Base-by-base conservation (phyloP, 2,797 vertebrate species). In the Ispidina picta region DNA sequence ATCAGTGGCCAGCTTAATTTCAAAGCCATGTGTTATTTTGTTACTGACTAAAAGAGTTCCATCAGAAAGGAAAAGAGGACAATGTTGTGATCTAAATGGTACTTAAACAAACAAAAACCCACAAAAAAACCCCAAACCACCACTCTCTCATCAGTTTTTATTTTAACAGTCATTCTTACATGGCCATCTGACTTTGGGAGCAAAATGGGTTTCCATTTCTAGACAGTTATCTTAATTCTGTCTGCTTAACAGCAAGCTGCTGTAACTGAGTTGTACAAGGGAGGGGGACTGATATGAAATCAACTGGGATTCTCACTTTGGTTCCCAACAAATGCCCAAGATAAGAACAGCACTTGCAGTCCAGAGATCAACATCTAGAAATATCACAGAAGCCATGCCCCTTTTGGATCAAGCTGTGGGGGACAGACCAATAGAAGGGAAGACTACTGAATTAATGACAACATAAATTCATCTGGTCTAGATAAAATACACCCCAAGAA, bases 111-210 rank as follows among this genome's bases (percentile, higher is more conserved):
- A 15, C 20, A 52, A 52, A 51, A 26, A 25, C 9, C 9, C 49
- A 28, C 17, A 44, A 10, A 44, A 44, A 20, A 26, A 17, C 4
- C 12, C 23, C 26, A 39, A 39, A 39, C 16, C 51, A 52, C 17
- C 10, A 29, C 10, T 52, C 10, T 22, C 33, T n/a, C 23, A 37
- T 4, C 5, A 31, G 18, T 8, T 91, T 72, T 71, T 85, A 75
- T 48, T 94, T 76, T 35, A 79, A 59, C 5, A 21, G 55, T 29
- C 10, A 48, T 71, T 93, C n/a, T 74, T 75, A 79, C 35, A 22
- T 0, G 5, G 62, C 14, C 59, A 79, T 69, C n/a, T 68, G n/a
- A 33, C 52, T 86, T 35, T 71, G 7, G 21, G 23, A 89, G 2
- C 75, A 79, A 65, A 37, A 68, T 19, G 71, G 52, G 18, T 37